phyloP scores from a whole-genome alignment of 2,113 vertebrate genomes.

The Pelvicachromis taeniatus region DNA sequence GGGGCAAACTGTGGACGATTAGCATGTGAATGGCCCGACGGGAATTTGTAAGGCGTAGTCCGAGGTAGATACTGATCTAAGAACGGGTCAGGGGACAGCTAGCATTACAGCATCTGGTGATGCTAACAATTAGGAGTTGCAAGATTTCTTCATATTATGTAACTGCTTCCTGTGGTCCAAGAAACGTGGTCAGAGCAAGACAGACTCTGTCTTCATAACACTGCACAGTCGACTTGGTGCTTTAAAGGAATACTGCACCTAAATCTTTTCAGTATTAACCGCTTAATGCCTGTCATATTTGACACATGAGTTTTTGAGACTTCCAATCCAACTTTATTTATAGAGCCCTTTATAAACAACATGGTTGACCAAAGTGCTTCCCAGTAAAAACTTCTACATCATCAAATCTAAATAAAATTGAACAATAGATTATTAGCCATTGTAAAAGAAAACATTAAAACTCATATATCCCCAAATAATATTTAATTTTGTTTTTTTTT shows the following conservation, averaged over 20 bases:
- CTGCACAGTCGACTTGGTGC: background rate
- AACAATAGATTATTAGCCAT: background rate
- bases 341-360: too few relatives aligned
- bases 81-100: constrained; percentile 42
- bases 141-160: constrained; percentile 19
- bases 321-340: too few relatives aligned
- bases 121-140: constrained; percentile 21
- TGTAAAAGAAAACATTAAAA: background rate
- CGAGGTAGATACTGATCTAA: constrained; percentile 52
- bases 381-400: background rate
- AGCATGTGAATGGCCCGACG: constrained; percentile 54
- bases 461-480: background rate
- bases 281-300: accelerated
- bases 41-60: constrained; percentile 3
- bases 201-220: background rate
- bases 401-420: background rate
- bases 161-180: background rate
- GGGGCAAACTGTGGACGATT: constrained; percentile 41
- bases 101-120: constrained; percentile 50
- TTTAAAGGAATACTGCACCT: background rate
- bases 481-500: background rate
- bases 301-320: too few relatives aligned
- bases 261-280: too few relatives aligned
- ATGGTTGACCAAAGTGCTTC: too few relatives aligned
- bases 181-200: constrained; percentile 1